Evolutionary conservation across 2,113 vertebrate genomes (phyloP), one percentile per base, ranked within the genome.

Genomic region (Danio rerio): DNA sequence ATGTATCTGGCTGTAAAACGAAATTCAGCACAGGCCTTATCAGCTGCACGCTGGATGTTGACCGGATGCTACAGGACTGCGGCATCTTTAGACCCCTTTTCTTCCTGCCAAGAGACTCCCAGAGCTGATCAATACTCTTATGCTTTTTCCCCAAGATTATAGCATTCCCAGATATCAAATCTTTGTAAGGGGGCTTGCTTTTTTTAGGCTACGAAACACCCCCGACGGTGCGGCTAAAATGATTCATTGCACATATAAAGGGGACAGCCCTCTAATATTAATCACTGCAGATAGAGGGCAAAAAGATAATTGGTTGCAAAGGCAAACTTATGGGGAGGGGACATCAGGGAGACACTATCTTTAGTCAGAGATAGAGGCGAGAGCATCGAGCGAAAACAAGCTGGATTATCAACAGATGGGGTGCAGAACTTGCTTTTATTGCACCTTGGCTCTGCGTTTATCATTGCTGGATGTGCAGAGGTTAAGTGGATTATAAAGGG

Each of bases 281-380:
- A 94, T 95, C 93, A 93, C 89, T 89, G 88, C 87, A 91, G 91
- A 93, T 94, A 92, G 91, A 93, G 93, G 92, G 92, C 93, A 93
- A 87, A 92, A 87, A 93, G 92, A 93, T 93, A 94, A 95, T 92
- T 93, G 93, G 90, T 88, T 92, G 91, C 89, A 89, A 91, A 90
- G 91, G 87, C 88, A 53, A 53, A 74, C 56, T 59, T 69, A 65
- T 68, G 52, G 78, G 86, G 43, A 31, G 62, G 87, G 85, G 20
- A 77, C 75, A 62, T 63, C 45, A 92, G 86, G 84, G 80, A 85
- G 88, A 88, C 83, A 82, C 88, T 92, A 91, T 92, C 93, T 94
- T 90, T 87, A 87, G 88, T 77, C 90, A 87, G 91, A 92, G 92
- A 93, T 84, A 68, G 55, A 78, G 45, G 71, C 11, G 73, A 78